Percentiles rank a stretch among this genome's conserved stretches.
Evolutionary conservation across 2,888 invertebrate species (phyloP).

Genomic region (Dasysyrphus albostriatus): DNA sequence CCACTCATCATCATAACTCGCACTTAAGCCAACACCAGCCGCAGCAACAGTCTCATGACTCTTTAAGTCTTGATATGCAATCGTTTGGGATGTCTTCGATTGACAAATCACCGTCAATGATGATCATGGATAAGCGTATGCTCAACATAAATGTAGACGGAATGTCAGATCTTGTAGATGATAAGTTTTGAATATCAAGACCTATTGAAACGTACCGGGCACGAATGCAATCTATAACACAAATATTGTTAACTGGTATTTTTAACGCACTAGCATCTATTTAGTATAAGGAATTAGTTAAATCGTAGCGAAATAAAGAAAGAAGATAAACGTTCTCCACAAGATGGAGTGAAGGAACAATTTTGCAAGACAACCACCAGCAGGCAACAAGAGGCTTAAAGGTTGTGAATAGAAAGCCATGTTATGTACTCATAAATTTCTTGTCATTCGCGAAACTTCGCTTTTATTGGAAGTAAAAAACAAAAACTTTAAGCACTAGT

Average conservation of each 20-base stretch:
- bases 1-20: constrained; percentile 59
- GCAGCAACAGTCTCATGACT: constrained; percentile 70
- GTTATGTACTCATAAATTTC: constrained; percentile 40
- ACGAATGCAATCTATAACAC: constrained; percentile 72
- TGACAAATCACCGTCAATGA: constrained; percentile 80
- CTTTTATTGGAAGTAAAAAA: constrained; percentile 16
- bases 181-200: constrained; percentile 77
- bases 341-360: not conserved
- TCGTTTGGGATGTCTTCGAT: constrained; percentile 77
- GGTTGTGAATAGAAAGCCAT: constrained; percentile 72
- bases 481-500: constrained; percentile 16
- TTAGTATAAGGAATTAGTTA: constrained; percentile 54
- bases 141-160: constrained; percentile 81
- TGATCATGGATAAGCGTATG: constrained; percentile 83
- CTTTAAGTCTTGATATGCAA: constrained; percentile 76
- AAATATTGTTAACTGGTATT: constrained; percentile 71
- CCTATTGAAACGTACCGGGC: constrained; percentile 28
- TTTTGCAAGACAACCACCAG: constrained; percentile 48
- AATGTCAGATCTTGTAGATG: constrained; percentile 82
- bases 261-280: constrained; percentile 70
- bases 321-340: constrained; percentile 8
- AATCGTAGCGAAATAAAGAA: constrained; percentile 53
- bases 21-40: constrained; percentile 52
- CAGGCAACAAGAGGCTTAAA: constrained; percentile 54
- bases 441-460: constrained; percentile 25